Evolutionary conservation across 2,113 vertebrate genomes (phyloP), one percentile per base, ranked within the genome.

Genomic region (Thunnus thynnus): DNA sequence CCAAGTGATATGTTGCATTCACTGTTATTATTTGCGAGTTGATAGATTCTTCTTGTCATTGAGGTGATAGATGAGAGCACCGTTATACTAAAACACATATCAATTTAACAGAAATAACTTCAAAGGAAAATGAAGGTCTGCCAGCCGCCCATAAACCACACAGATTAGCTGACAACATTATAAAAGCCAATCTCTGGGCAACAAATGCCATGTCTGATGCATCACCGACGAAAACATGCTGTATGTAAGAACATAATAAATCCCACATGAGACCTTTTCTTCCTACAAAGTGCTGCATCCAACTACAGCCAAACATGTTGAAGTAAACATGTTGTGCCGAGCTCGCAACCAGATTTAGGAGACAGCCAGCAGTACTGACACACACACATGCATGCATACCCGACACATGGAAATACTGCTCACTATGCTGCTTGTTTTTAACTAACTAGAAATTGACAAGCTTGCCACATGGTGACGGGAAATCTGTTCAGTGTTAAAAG

Each of bases 171-270:
- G 76, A 36, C 62, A 52, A 67, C 55, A 5, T 36, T 9, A 48
- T 32, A 13, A 70, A 82, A 71, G 48, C n/a, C 73, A 17, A n/a
- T 78, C 25, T 66, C 57, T 27, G 54, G 41, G 63, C 63, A 74
- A 61, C 72, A 25, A 50, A 63, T 36, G 0, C n/a, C 47, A 17
- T 4, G 5, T 77, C 44, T 77, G 72, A 80, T 41, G 46, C 16
- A 78, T 71, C 50, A 60, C n/a, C 52, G 67, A 46, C 72, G 22
- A 65, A 63, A 55, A 76, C 66, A 67, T 20, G 36, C 36, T 41
- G 17, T 65, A 60, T 55, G 51, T 44, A 54, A 60, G 63, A 25
- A 47, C 32, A 60, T 56, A 57, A 75, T 3, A 63, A 85, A 68
- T 58, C 12, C 82, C 65, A 68, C 50, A 20, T 2, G 48, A 64